Evolutionary conservation across 1,140 invertebrate species (phyloP).

Genomic region (Megalopta genalis): DNA sequence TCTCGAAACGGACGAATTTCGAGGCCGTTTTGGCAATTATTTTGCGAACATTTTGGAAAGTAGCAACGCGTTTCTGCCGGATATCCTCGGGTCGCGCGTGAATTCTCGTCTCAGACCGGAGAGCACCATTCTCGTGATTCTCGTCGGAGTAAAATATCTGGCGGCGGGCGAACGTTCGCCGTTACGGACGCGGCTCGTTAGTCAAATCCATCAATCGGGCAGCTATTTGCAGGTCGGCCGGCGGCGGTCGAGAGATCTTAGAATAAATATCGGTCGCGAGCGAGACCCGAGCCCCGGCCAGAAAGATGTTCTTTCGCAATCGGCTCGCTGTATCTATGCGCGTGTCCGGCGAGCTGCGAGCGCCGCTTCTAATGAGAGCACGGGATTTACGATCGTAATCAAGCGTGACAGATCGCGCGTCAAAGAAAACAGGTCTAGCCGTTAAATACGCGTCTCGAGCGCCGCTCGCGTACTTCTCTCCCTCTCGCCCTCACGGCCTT

Average conservation of each 20-base stretch:
- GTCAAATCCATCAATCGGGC: neutral
- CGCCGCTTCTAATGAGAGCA: slow-evolving; percentile 15
- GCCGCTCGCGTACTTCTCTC: slow-evolving; percentile 12
- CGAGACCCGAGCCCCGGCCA: neutral
- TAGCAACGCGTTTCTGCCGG: too few relatives aligned
- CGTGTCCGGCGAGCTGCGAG: neutral
- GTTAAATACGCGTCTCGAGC: slow-evolving; percentile 23
- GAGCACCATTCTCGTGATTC: too few relatives aligned
- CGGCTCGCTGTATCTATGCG: neutral
- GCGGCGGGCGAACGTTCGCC: too few relatives aligned
- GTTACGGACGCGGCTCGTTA: neutral
- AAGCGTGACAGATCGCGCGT: slow-evolving; percentile 46
- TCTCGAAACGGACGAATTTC: too few relatives aligned
- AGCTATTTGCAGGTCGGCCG: neutral
- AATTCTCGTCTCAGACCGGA: too few relatives aligned
- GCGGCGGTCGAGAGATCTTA: neutral
- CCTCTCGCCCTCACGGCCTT: too few relatives aligned
- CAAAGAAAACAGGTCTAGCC: slow-evolving; percentile 47
- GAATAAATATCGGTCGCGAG: neutral
- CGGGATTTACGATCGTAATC: slow-evolving; percentile 46
- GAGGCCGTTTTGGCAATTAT: too few relatives aligned
- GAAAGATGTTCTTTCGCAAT: slow-evolving; percentile 2
- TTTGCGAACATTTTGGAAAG: too few relatives aligned
- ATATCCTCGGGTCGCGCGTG: too few relatives aligned
- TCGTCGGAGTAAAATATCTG: too few relatives aligned